phyloP scores from a whole-genome alignment of 2,888 invertebrate species.

The Rhyacophila evoluta region DNA sequence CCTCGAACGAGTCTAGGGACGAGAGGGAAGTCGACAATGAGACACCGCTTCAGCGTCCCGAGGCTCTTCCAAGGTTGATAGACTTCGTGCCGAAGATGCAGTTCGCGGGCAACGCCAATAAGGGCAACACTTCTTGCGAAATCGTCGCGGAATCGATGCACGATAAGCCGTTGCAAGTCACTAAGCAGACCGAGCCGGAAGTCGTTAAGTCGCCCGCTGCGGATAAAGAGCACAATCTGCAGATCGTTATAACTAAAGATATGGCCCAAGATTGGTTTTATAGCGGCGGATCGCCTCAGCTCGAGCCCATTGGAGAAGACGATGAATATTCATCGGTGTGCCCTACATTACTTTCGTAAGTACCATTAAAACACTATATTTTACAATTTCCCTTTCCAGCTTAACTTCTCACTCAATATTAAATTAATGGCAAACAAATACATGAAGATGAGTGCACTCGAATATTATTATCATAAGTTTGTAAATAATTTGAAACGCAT shows the following conservation, averaged over 20 bases:
- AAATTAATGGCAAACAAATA: no score
- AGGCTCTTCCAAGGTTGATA: conserved; percentile 75
- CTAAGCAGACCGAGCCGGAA: conserved; percentile 52
- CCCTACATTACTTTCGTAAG: conserved; percentile 59
- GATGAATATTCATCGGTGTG: conserved; percentile 68
- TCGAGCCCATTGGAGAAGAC: conserved; percentile 79
- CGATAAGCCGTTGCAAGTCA: neutral
- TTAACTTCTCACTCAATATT: no score
- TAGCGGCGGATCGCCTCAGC: conserved; percentile 64
- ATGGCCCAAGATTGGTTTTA: conserved; percentile 58
- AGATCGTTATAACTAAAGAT: conserved; percentile 47
- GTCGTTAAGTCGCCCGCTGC: conserved; percentile 38
- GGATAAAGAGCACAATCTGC: conserved; percentile 37
- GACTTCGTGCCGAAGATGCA: conserved; percentile 78
- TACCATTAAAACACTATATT: neutral
- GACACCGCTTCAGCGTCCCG: conserved; percentile 59
- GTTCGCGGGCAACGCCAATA: conserved; percentile 57
- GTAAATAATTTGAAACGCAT: no score
- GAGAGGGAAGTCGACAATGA: conserved; percentile 63
- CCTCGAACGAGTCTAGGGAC: conserved; percentile 62
- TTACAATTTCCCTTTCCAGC: no score
- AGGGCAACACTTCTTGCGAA: neutral
- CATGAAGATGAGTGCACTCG: no score
- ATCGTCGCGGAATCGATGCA: neutral
- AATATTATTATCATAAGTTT: no score